Evolutionary conservation across 2,113 vertebrate genomes (phyloP).

Genomic region (Rynchops niger): DNA sequence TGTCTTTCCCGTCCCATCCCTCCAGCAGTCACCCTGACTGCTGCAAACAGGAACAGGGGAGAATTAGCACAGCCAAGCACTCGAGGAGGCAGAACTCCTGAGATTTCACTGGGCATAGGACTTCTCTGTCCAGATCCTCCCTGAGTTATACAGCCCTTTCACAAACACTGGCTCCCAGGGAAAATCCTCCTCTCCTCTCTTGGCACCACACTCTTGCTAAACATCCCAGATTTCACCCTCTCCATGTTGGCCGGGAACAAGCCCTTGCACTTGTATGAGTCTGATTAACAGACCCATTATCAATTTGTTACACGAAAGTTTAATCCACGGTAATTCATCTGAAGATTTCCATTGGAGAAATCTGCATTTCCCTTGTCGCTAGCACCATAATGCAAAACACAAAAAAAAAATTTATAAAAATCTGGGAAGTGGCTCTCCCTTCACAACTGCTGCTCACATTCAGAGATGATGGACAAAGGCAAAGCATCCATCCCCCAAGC

Average conservation of each 20-base stretch:
- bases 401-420: background rate
- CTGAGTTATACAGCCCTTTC: background rate
- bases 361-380: background rate
- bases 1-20: background rate
- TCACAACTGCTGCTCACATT: background rate
- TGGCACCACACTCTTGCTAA: background rate
- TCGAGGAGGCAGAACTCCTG: background rate
- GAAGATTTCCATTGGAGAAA: background rate
- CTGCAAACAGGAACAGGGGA: background rate
- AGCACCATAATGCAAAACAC: background rate
- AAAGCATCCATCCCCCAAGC: background rate
- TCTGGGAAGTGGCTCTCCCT: background rate
- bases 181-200: background rate
- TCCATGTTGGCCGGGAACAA: background rate
- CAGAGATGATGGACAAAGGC: background rate
- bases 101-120: background rate
- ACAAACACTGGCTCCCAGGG: background rate
- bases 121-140: background rate
- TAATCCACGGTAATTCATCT: background rate
- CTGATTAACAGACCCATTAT: background rate
- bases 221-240: background rate
- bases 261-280: background rate
- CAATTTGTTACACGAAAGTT: background rate
- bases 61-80: background rate
- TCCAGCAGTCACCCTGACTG: background rate